Conservation (phyloP, 2,888 invertebrate species). For the Nomada ferruginata region DNA sequence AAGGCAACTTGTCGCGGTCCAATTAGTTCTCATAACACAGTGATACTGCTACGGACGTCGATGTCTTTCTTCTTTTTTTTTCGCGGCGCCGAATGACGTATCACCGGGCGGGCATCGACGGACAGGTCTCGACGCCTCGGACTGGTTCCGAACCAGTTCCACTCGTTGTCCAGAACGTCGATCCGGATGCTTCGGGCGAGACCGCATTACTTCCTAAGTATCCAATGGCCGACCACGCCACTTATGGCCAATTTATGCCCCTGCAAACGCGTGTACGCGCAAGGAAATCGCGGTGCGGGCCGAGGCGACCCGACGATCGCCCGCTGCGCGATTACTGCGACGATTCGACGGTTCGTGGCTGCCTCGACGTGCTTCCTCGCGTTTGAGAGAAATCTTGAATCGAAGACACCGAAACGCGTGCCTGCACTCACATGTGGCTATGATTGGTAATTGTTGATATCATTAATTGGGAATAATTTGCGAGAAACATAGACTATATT, state of each 20-base stretch:
- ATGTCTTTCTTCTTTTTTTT: constrained; percentile 6
- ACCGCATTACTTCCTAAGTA: constrained; percentile 78
- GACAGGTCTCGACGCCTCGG: constrained; percentile 64
- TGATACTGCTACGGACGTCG: constrained; percentile 2
- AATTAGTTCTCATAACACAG: constrained; percentile 40
- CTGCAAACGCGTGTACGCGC: constrained; percentile 27
- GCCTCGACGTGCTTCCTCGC: neutral
- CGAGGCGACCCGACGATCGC: neutral
- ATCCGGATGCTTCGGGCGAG: constrained; percentile 69
- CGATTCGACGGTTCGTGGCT: constrained; percentile 10
- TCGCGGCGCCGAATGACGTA: constrained; percentile 55
- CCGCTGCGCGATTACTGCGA: neutral
- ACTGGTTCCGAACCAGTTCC: constrained; percentile 73
- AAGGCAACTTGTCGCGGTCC: constrained; percentile 12
- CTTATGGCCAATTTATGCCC: constrained; percentile 73
- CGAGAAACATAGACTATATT: too few species aligned
- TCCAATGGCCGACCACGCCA: constrained; percentile 62
- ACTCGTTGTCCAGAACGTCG: constrained; percentile 26
- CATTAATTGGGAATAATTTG: too few species aligned
- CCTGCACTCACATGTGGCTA: too few species aligned
- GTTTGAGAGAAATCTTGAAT: neutral
- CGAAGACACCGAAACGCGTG: too few species aligned
- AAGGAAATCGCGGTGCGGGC: constrained; percentile 40
- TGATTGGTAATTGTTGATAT: too few species aligned
- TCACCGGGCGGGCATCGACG: constrained; percentile 49